Evolutionary conservation across 2,797 vertebrate species (phyloP).

Genomic region (Parotocinclus haroldoi): DNA sequence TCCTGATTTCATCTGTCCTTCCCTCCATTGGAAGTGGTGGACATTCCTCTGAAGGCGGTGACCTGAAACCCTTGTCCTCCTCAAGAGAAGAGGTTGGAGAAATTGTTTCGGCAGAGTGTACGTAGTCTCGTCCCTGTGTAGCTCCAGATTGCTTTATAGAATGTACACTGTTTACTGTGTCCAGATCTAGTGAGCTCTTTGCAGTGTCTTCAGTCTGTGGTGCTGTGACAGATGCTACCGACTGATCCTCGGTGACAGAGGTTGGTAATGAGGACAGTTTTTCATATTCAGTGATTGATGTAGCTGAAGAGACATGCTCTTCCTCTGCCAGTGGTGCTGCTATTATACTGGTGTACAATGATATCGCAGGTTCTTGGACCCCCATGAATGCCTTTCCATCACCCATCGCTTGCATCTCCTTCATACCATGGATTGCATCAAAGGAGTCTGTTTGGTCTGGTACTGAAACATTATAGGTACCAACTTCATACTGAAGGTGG

Average conservation of each 20-base stretch:
- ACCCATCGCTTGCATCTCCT: constrained; percentile 71
- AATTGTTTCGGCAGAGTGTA: constrained; percentile 87
- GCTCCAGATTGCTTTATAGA: constrained; percentile 78
- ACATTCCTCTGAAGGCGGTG: constrained; percentile 83
- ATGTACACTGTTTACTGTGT: constrained; percentile 78
- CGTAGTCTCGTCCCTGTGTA: constrained; percentile 80
- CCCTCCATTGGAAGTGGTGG: constrained; percentile 70
- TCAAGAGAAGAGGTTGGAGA: constrained; percentile 95
- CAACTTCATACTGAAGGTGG: constrained; percentile 84
- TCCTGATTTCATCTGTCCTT: constrained; percentile 60
- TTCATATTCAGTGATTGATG: constrained; percentile 96
- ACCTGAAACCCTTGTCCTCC: constrained; percentile 89
- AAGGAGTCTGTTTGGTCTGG: constrained; percentile 83
- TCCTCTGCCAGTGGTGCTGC: constrained; percentile 95
- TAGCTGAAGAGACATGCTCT: constrained; percentile 94
- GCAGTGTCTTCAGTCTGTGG: constrained; percentile 85
- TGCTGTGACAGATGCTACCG: constrained; percentile 80
- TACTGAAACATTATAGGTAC: constrained; percentile 82
- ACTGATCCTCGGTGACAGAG: constrained; percentile 93
- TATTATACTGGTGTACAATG: constrained; percentile 87
- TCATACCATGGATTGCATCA: constrained; percentile 78
- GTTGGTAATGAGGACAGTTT: constrained; percentile 93
- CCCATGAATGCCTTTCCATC: constrained; percentile 74
- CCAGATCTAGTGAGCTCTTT: constrained; percentile 79
- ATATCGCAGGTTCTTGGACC: constrained; percentile 78